These are phyloP conservation scores for Tragopan temminckii DNA, from an alignment of 2,797 vertebrate species.

Conservation along the genomic window DNA sequence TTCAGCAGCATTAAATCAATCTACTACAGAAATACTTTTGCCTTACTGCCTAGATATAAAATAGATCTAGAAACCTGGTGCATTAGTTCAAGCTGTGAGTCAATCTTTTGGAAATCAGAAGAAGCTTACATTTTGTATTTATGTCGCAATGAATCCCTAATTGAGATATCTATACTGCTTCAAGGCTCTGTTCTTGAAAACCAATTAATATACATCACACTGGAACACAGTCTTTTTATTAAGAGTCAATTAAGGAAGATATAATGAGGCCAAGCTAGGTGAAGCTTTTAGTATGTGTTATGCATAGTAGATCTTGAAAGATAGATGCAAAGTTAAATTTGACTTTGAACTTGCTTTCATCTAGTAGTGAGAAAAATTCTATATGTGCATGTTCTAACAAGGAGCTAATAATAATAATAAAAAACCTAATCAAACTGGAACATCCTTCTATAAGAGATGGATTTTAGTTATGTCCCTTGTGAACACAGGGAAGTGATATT, in stretches of 20 bases:
- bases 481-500: slow-evolving; percentile 77
- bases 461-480: slow-evolving; percentile 77
- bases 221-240: slow-evolving; percentile 64
- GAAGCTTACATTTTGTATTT: slow-evolving; percentile 45
- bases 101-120: neutral
- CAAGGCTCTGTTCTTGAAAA: slow-evolving; percentile 55
- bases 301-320: slow-evolving; percentile 61
- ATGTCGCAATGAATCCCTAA: slow-evolving; percentile 41
- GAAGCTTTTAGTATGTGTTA: slow-evolving; percentile 40
- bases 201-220: slow-evolving; percentile 60
- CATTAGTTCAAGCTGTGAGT: neutral
- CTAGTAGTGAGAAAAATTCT: slow-evolving; percentile 27
- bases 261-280: slow-evolving; percentile 60
- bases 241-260: slow-evolving; percentile 69
- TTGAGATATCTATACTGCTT: slow-evolving; percentile 58
- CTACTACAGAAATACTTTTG: slow-evolving; percentile 40
- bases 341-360: slow-evolving; percentile 64
- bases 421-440: neutral
- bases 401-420: slow-evolving; percentile 62
- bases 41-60: slow-evolving; percentile 13
- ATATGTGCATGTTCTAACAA: slow-evolving; percentile 78
- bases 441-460: neutral
- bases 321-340: slow-evolving; percentile 49
- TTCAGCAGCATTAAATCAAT: slow-evolving; percentile 52
- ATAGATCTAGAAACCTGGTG: neutral